These are phyloP conservation scores for Caradrina clavipalpis DNA, from an alignment of 2,888 invertebrate species.

Conservation along the genomic window DNA sequence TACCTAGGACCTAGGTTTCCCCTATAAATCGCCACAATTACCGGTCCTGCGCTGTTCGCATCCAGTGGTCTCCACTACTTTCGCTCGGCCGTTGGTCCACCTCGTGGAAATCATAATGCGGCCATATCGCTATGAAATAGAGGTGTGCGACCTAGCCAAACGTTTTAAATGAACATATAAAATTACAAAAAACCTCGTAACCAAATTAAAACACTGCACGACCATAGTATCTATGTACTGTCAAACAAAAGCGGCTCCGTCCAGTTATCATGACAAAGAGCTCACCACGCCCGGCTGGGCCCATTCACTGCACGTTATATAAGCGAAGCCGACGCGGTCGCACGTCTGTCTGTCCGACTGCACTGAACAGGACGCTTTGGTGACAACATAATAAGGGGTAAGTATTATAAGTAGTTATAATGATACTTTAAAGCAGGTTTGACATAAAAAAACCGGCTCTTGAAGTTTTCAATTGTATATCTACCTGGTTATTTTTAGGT, in stretches of 20 bases:
- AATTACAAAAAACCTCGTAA: conserved; percentile 32
- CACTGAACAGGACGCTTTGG: conserved; percentile 6
- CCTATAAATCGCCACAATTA: no score
- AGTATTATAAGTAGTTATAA: conserved; percentile 3
- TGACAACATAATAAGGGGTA: conserved; percentile 1
- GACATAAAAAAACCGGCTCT: no score
- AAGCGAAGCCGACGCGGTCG: conserved; percentile 58
- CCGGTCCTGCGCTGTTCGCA: no score
- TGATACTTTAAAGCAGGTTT: no score
- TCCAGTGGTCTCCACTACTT: no score
- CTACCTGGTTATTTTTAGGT: no score
- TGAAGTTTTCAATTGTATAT: no score
- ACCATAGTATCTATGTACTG: conserved; percentile 9
- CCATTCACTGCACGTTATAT: conserved; percentile 84
- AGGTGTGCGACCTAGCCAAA: no score
- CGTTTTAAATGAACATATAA: conserved; percentile 13
- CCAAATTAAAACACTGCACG: conserved; percentile 38
- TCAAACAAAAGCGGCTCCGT: conserved; percentile 43
- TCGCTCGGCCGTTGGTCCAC: no score
- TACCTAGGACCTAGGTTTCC: no score
- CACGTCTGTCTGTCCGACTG: conserved; percentile 46
- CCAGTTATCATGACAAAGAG: conserved; percentile 72
- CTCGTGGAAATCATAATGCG: no score
- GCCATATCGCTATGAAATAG: no score
- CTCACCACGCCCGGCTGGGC: conserved; percentile 65